Evolutionary conservation across 2,797 vertebrate species (phyloP).

Genomic region (Clangula hyemalis): DNA sequence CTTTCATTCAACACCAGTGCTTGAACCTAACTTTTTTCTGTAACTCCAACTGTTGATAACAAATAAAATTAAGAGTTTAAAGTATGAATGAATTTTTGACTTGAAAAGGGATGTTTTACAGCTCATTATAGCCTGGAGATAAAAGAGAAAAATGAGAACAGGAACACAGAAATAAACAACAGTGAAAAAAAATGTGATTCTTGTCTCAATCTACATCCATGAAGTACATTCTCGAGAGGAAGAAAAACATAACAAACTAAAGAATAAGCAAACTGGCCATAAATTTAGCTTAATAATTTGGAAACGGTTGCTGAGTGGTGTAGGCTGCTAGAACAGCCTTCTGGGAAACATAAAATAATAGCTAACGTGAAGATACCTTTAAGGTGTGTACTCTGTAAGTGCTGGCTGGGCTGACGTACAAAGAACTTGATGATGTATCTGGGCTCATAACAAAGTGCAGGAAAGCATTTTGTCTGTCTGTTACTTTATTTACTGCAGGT

Average conservation of each 20-base stretch:
- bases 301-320: neutral
- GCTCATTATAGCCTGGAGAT: rapidly evolving
- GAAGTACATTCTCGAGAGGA: too few species aligned
- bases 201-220: too few species aligned
- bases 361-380: neutral
- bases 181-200: too few species aligned
- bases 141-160: neutral
- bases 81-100: neutral
- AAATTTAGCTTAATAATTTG: neutral
- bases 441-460: neutral
- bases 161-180: too few species aligned
- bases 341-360: neutral
- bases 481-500: neutral
- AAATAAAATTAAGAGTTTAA: neutral
- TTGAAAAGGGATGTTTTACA: neutral
- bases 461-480: neutral
- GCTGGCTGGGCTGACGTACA: neutral
- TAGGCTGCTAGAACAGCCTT: neutral
- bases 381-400: neutral
- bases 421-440: too few species aligned
- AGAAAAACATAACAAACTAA: neutral
- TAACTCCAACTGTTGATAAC: neutral
- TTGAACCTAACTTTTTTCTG: neutral
- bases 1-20: neutral
- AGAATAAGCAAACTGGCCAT: neutral